A percentile compares a stretch with the other conserved stretches of the same genome.
Evolutionary conservation across 2,113 vertebrate species (phyloP).

Genomic region (Caranx melampygus): DNA sequence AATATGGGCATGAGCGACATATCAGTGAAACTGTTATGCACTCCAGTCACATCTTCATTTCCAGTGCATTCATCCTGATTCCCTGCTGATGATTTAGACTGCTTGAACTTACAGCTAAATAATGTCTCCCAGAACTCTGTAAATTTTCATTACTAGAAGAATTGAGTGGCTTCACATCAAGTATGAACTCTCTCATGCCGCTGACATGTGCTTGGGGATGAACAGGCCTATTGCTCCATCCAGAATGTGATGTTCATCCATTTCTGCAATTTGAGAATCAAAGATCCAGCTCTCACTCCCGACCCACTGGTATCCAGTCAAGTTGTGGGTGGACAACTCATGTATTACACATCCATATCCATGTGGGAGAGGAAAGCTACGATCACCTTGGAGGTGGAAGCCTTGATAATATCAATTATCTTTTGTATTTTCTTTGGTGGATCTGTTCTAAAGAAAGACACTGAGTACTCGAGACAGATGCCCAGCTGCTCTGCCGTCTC

Average conservation of each 20-base stretch:
- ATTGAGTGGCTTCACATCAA: constrained; percentile 67
- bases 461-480: constrained; percentile 74
- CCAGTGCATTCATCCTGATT: constrained; percentile 69
- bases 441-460: constrained; percentile 77
- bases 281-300: constrained; percentile 81
- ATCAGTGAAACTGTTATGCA: constrained; percentile 79
- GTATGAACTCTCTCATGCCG: constrained; percentile 78
- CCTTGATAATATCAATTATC: constrained; percentile 74
- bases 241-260: constrained; percentile 70
- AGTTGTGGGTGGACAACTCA: constrained; percentile 72
- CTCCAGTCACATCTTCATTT: constrained; percentile 66
- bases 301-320: constrained; percentile 83
- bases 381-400: constrained; percentile 76
- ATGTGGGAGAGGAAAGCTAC: constrained; percentile 72
- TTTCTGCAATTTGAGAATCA: constrained; percentile 69
- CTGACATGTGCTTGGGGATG: constrained; percentile 75
- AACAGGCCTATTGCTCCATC: constrained; percentile 80
- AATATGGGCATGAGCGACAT: constrained; percentile 81
- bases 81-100: background rate
- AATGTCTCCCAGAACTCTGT: constrained; percentile 73
- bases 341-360: constrained; percentile 73
- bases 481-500: constrained; percentile 68
- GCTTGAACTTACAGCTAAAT: constrained; percentile 70
- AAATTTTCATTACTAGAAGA: constrained; percentile 60
- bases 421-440: constrained; percentile 65